phyloP scores from a whole-genome alignment of 2,888 invertebrate genomes.

The Tanypteryx hageni region DNA sequence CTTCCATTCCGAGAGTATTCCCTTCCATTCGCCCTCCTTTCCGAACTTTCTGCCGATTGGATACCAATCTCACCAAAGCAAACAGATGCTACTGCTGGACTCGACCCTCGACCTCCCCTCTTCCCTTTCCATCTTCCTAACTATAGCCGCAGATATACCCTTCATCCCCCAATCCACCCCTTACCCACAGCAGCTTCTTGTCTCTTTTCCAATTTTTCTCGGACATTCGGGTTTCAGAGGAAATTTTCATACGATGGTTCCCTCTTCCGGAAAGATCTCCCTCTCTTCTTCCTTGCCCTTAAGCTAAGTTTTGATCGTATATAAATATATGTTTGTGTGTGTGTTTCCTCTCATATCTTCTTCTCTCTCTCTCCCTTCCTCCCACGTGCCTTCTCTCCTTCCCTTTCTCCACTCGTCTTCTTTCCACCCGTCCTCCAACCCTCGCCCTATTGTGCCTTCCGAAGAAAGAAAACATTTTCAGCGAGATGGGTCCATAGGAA shows the following conservation, averaged over 20 bases:
- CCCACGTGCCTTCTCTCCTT: background rate
- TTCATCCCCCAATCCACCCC: background rate
- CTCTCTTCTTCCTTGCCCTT: background rate
- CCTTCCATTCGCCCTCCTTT: slow-evolving; percentile 11
- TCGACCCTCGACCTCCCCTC: background rate
- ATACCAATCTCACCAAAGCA: slow-evolving; percentile 63
- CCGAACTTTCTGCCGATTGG: slow-evolving; percentile 49
- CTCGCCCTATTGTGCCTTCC: background rate
- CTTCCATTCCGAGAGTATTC: slow-evolving; percentile 25
- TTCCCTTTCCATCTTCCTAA: slow-evolving; percentile 13
- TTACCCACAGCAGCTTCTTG: background rate
- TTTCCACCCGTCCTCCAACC: background rate
- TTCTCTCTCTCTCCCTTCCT: too few relatives aligned
- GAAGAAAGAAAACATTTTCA: slow-evolving; percentile 43
- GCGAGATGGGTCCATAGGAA: slow-evolving; percentile 37
- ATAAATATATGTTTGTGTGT: background rate
- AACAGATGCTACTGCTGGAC: slow-evolving; percentile 48
- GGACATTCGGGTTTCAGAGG: background rate
- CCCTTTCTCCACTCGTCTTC: background rate
- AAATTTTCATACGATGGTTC: slow-evolving; percentile 1
- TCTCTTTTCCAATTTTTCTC: slow-evolving; percentile 8
- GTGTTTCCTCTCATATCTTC: background rate
- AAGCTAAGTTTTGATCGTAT: background rate
- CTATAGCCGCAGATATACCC: slow-evolving; percentile 17
- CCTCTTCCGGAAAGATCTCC: background rate